These are phyloP conservation scores for Urechis unicinctus DNA, from an alignment of 2,888 invertebrate species.

Conservation along the genomic window DNA sequence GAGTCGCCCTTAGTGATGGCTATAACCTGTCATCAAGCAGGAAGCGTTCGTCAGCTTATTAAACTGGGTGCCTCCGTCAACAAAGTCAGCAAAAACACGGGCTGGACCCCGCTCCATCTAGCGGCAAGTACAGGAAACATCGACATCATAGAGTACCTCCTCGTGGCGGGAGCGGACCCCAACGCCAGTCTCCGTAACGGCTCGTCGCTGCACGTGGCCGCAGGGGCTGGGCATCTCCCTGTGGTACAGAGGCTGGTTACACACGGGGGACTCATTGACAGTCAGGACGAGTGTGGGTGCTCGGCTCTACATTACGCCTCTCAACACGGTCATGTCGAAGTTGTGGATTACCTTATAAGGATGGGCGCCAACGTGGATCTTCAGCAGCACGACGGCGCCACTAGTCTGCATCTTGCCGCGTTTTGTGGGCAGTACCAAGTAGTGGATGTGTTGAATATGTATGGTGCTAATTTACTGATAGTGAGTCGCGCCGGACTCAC, in stretches of 20 bases:
- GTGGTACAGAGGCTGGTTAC: background rate
- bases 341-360: background rate
- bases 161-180: background rate
- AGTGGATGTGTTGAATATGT: background rate
- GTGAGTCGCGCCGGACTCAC: background rate
- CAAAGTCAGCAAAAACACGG: background rate
- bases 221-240: background rate
- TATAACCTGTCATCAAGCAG: background rate
- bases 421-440: background rate
- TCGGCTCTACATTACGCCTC: background rate
- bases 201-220: background rate
- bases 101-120: background rate
- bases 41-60: background rate
- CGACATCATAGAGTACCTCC: background rate
- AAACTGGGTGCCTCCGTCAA: background rate
- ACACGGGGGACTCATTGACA: background rate
- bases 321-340: background rate
- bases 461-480: background rate
- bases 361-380: background rate
- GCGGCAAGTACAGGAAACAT: background rate
- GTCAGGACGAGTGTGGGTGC: background rate
- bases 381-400: background rate
- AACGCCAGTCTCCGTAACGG: background rate
- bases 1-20: background rate
- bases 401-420: background rate